phyloP scores from a whole-genome alignment of 1,140 invertebrate species.

The Chrysomallon squamiferum region DNA sequence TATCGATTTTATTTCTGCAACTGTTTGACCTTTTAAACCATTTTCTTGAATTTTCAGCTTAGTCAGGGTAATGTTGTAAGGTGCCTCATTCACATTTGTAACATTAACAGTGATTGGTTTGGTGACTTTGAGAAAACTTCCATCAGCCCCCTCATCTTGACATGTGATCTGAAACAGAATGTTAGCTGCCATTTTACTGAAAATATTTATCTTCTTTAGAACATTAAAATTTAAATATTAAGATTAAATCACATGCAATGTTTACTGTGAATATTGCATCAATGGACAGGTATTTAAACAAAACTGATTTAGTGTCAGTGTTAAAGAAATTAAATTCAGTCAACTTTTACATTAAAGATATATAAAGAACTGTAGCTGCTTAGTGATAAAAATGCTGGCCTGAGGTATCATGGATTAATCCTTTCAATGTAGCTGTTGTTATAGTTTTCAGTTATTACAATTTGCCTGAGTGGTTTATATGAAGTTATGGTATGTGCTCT shows the following conservation, averaged over 20 bases:
- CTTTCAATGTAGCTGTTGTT: no score
- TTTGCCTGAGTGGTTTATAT: no score
- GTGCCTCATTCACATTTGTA: constrained; percentile 45
- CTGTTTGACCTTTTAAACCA: constrained; percentile 23
- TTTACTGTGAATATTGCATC: neutral
- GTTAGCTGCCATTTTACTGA: neutral
- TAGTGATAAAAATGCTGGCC: no score
- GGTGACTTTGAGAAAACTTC: constrained; percentile 19
- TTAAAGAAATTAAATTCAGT: no score
- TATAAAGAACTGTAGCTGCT: no score
- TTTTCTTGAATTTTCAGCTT: constrained; percentile 25
- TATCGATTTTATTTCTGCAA: constrained; percentile 29
- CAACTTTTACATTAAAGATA: no score
- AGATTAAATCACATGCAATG: neutral
- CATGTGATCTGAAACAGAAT: constrained; percentile 31
- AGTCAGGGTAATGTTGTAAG: constrained; percentile 31
- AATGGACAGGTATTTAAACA: no score
- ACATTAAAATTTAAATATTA: neutral
- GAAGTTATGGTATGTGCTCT: no score
- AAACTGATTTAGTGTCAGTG: no score
- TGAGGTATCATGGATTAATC: no score
- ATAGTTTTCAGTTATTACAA: no score
- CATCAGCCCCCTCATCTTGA: constrained; percentile 27
- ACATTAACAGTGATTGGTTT: constrained; percentile 34
- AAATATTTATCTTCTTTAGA: neutral